These are phyloP conservation scores for Eupithecia tripunctaria DNA, from an alignment of 2,888 invertebrate species.

Conservation along the genomic window DNA sequence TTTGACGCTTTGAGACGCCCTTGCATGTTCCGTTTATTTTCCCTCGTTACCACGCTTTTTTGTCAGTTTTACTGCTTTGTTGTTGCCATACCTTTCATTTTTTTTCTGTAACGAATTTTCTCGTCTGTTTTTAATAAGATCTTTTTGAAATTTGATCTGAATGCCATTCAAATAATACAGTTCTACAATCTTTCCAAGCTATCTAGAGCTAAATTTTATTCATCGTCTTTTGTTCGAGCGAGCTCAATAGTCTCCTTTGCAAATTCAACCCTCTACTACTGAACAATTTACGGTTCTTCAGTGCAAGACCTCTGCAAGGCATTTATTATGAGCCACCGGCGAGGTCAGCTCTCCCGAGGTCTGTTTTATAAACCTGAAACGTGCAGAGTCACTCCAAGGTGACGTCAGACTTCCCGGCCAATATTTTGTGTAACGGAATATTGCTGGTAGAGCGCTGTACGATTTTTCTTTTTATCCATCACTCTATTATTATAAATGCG, in stretches of 20 bases:
- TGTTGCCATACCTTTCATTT: not conserved
- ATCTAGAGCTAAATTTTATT: constrained; percentile 10
- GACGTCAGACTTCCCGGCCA: constrained; percentile 11
- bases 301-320: constrained; percentile 29
- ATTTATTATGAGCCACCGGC: constrained; percentile 34
- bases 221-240: constrained; percentile 14
- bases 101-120: not conserved
- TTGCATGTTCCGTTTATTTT: constrained; percentile 11
- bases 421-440: not conserved
- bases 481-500: no score
- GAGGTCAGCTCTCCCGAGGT: constrained; percentile 36
- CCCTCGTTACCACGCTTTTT: not conserved
- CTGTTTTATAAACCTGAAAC: constrained; percentile 35
- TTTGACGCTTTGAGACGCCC: constrained; percentile 15
- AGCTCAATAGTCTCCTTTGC: constrained; percentile 14
- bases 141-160: not conserved
- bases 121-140: not conserved
- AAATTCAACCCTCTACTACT: constrained; percentile 20
- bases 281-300: constrained; percentile 35
- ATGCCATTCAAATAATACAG: not conserved
- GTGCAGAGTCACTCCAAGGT: constrained; percentile 27
- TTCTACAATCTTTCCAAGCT: not conserved
- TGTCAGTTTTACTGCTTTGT: not conserved
- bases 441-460: not conserved
- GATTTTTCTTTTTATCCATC: not conserved